Evolutionary conservation across 2,113 vertebrate species (phyloP), one percentile per base, ranked within the genome.

Genomic region (Ictalurus furcatus): DNA sequence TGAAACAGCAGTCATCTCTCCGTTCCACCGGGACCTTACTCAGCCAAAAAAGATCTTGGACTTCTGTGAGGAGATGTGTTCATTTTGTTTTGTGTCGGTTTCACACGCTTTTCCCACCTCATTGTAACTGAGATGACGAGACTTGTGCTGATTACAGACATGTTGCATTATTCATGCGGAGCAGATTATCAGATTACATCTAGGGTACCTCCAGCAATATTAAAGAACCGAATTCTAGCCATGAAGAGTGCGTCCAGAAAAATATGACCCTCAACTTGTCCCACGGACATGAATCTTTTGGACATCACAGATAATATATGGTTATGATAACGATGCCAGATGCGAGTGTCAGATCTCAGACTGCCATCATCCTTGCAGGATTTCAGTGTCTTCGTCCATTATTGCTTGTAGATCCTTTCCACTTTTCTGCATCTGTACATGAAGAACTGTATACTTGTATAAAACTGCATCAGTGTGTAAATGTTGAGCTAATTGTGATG

Each of bases 151-250:
- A 88, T 79, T 28, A 34, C 54, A 84, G 67, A 87, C 88, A 90
- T 81, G 85, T 78, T 54, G 80, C 52, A 63, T 88, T 85, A 87
- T 90, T 69, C 79, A 83, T 78, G 4, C 73, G 85, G 87, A 67
- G 87, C 88, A 89, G 87, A 88, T 92, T 87, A 89, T 82, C 81
- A 83, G 88, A 88, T 91, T 91, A 88, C 74, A 90, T 59, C 54
- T 59, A 81, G 74, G 48, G 61, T 56, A 40, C 52, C 84, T 61
- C 61, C 37, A 61, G 44, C 67, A 25, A 82, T 74, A 85, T 69
- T 79, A 37, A 88, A 85, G 71, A 82, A 23, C 17, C 44, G 37
- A 65, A 19, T 16, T 4, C 30, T 14, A 76, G 44, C 73, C 3
- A 3, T 34, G 74, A 81, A 30, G 56, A 21, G 79, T 58, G 48